Conservation (phyloP, 2,113 vertebrate species). For the Nerophis ophidion region DNA sequence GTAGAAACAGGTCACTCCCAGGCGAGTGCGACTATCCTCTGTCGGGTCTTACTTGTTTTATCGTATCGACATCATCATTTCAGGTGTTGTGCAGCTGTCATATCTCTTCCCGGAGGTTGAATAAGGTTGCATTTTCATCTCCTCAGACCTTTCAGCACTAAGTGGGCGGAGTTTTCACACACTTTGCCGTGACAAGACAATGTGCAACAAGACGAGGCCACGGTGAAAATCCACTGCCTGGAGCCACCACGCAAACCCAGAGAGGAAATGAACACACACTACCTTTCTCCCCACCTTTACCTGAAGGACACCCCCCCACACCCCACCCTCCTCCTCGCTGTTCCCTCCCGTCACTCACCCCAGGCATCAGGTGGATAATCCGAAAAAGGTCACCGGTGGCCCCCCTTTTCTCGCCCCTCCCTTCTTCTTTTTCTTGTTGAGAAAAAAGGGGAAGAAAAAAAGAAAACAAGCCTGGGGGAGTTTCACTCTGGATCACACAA, state of each 20-base stretch:
- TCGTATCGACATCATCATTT: too few relatives aligned
- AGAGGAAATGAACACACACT: slow-evolving; percentile 67
- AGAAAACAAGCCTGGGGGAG: slow-evolving; percentile 44
- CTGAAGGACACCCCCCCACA: slow-evolving; percentile 18
- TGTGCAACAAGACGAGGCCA: slow-evolving; percentile 54
- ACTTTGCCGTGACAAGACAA: slow-evolving; percentile 66
- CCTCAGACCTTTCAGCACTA: slow-evolving; percentile 13
- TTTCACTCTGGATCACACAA: slow-evolving; percentile 40
- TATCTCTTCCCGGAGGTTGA: too few relatives aligned
- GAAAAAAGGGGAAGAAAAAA: slow-evolving; percentile 25
- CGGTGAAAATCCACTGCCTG: slow-evolving; percentile 64
- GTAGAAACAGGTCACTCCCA: too few relatives aligned
- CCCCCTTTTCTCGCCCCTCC: slow-evolving; percentile 43
- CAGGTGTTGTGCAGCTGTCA: neutral
- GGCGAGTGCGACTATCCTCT: too few relatives aligned
- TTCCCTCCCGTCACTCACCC: slow-evolving; percentile 43
- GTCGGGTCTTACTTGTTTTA: too few relatives aligned
- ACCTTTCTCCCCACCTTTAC: slow-evolving; percentile 53
- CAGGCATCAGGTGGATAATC: slow-evolving; percentile 57
- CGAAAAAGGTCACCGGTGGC: slow-evolving; percentile 60
- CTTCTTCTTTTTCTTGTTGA: slow-evolving; percentile 26
- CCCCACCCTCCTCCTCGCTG: slow-evolving; percentile 18
- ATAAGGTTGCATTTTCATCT: neutral
- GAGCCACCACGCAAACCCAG: slow-evolving; percentile 53
- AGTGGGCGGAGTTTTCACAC: slow-evolving; percentile 75